Conservation (phyloP, 2,888 invertebrate species). For the Torymus texanus region DNA sequence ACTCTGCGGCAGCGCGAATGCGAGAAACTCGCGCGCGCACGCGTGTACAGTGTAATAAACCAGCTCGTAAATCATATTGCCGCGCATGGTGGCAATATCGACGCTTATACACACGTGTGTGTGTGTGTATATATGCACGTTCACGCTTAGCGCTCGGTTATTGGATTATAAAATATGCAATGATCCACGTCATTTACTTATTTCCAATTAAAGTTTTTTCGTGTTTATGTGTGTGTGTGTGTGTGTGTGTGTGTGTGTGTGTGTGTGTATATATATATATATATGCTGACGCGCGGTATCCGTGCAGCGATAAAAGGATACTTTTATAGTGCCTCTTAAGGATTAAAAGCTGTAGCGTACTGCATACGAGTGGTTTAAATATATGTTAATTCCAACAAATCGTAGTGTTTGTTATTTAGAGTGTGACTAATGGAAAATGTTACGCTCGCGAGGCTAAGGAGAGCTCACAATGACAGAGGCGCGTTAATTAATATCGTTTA, state of each 20-base stretch:
- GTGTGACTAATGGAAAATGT: background rate
- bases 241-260: no score
- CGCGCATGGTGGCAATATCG: no score
- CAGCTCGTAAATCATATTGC: constrained; percentile 5
- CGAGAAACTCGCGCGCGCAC: background rate
- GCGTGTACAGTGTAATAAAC: background rate
- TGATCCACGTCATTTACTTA: background rate
- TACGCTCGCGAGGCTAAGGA: no score
- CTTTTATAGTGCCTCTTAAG: no score
- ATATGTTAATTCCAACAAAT: constrained; percentile 9
- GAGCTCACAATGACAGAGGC: background rate
- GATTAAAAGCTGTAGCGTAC: no score
- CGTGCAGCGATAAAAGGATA: no score
- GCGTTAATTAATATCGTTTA: no score
- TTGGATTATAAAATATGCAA: constrained; percentile 13
- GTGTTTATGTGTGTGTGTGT: no score
- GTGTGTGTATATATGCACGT: background rate
- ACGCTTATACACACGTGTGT: no score
- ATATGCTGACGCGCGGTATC: no score
- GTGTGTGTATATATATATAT: no score
- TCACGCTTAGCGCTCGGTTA: constrained; percentile 17
- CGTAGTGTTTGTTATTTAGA: background rate
- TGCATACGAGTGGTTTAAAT: no score
- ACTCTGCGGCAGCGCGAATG: background rate
- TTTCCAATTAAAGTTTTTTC: background rate